Evolutionary conservation across 2,797 vertebrate genomes (phyloP).

Genomic region (Chiroxiphia lanceolata): DNA sequence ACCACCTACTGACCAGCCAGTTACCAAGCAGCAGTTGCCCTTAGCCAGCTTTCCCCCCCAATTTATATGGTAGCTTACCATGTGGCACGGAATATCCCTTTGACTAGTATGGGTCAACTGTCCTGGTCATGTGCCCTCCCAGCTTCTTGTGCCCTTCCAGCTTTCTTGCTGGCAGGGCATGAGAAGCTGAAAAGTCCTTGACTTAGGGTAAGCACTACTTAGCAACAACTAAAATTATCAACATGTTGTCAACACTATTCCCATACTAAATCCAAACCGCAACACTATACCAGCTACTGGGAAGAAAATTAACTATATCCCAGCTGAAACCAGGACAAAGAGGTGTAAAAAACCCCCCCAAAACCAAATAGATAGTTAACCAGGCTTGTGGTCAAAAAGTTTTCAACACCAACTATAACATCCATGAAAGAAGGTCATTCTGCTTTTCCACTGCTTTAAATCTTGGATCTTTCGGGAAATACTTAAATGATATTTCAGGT

Average conservation of each 20-base stretch:
- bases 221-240: neutral
- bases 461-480: neutral
- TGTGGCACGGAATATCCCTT: neutral
- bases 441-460: neutral
- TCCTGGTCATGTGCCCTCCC: too few species aligned
- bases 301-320: neutral
- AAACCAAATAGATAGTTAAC: neutral
- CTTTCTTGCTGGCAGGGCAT: neutral
- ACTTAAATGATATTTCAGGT: neutral
- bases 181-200: neutral
- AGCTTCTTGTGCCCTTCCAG: neutral
- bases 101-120: neutral
- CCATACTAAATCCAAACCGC: neutral
- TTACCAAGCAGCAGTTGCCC: neutral
- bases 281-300: neutral
- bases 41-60: neutral
- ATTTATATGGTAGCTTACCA: neutral
- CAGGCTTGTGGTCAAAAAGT: neutral
- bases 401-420: neutral
- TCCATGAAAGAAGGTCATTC: neutral
- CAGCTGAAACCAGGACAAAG: neutral
- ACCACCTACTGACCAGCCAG: neutral
- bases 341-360: neutral
- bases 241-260: neutral
- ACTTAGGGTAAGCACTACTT: neutral